Evolutionary conservation across 2,113 vertebrate genomes (phyloP).

Genomic region (Aplodontia rufa): DNA sequence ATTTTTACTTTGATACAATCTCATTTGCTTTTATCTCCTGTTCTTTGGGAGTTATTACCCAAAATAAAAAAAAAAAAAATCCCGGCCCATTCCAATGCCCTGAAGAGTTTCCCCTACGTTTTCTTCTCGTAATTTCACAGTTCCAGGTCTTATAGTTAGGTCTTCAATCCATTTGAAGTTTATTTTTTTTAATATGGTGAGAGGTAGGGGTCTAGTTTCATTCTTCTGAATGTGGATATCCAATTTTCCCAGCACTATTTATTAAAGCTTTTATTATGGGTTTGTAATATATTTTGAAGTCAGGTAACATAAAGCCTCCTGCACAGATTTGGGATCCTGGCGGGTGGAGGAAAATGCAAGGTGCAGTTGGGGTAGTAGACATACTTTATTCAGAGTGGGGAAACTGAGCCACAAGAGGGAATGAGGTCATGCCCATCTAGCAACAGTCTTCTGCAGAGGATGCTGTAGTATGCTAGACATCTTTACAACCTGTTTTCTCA

Average conservation of each 20-base stretch:
- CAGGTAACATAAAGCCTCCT: too few species aligned
- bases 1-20: not conserved
- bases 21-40: not conserved
- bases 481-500: not conserved
- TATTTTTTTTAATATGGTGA: not conserved
- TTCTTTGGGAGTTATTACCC: not conserved
- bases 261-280: too few species aligned
- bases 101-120: not conserved
- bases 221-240: too few species aligned
- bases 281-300: too few species aligned
- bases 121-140: not conserved
- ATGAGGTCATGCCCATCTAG: rapidly evolving
- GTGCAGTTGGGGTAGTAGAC: too few species aligned
- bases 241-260: too few species aligned
- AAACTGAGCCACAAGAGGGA: not conserved
- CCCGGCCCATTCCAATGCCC: not conserved
- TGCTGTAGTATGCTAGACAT: not conserved
- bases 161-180: not conserved
- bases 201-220: not conserved
- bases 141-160: not conserved
- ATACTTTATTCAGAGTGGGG: too few species aligned
- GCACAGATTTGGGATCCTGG: too few species aligned
- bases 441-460: not conserved
- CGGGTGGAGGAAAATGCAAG: too few species aligned
- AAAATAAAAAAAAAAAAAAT: too few species aligned